Evolutionary conservation across 1,140 invertebrate genomes (phyloP), one percentile per base, ranked within the genome.

Genomic region (Calephelis virginiensis): DNA sequence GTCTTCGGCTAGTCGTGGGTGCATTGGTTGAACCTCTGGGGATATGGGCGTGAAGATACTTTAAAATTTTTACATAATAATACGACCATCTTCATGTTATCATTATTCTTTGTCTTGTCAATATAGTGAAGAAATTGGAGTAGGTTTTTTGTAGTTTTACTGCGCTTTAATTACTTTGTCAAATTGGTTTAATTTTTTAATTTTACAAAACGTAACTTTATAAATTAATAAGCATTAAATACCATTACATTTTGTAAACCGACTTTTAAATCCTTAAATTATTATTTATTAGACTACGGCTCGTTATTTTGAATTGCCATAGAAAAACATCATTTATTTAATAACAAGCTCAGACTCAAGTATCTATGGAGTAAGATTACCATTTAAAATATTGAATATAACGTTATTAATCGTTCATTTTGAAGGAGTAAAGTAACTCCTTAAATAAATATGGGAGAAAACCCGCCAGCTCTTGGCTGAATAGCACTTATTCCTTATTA

Each of bases 401-500:
- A 28, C 53, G 5, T 28, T 17, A 56, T 56, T 56, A 28, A 56
- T 56, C 17, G 17, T 56, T 56, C 12, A 17, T 17, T 56, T 37
- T 28, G 6, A 37, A 37, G 11, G 28, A 56, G 17, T 63, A 47
- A 45, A 46, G 47, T 13, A 37, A 50, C 50, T 56, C 48, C 5
- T 13, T 11, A 56, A 5, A 40, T 64, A 45, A 64, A 56, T 49
- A 43, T 40, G 53, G 50, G n/a, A 64, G 49, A 40, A 53, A 56
- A 43, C 14, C 12, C 28, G 28, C 53, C 10, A 53, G 49, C 37
- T 17, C 40, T 40, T 53, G 48, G 63, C 63, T 64, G 50, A 56
- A 64, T 50, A 64, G 50, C 63, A 64, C 43, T 64, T 40, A 53
- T 28, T 64, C 40, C 40, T 64, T 43, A 56, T 64, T 64, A 64